Conservation (phyloP, 2,113 vertebrate species). For the Spea multiplicata region DNA sequence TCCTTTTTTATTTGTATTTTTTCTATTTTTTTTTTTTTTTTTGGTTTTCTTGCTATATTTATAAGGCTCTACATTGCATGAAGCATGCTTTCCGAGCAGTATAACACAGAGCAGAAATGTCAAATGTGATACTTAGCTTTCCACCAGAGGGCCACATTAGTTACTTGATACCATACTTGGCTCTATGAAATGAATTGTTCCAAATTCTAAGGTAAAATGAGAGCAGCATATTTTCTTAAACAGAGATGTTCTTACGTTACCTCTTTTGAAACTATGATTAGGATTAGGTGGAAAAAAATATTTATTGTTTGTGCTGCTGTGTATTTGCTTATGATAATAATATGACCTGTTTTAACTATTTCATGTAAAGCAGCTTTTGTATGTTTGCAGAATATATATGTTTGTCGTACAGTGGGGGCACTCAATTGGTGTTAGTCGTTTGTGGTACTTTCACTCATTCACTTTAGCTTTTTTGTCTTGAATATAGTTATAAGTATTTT, state of each 20-base stretch:
- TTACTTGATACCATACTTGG: constrained; percentile 73
- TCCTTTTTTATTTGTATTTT: not conserved
- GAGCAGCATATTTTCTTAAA: constrained; percentile 59
- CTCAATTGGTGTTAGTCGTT: too few relatives aligned
- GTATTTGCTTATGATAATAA: not conserved
- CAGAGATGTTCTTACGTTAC: constrained; percentile 51
- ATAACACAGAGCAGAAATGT: constrained; percentile 50
- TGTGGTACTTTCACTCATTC: too few relatives aligned
- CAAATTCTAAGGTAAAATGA: constrained; percentile 67
- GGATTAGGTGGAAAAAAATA: not conserved
- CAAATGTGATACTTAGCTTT: constrained; percentile 65
- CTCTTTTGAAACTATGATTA: not conserved
- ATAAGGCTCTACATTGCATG: not conserved
- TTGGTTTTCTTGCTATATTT: not conserved
- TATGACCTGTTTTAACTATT: not conserved
- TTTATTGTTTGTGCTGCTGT: not conserved
- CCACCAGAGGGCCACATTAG: constrained; percentile 96
- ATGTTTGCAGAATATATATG: not conserved
- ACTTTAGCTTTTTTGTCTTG: too few relatives aligned
- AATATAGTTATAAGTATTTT: too few relatives aligned
- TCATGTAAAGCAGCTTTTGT: not conserved
- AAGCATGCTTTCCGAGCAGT: constrained; percentile 25
- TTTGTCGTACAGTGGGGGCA: too few relatives aligned
- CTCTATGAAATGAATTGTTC: constrained; percentile 62
- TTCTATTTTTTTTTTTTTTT: not conserved